Evolutionary conservation across 2,797 vertebrate species (phyloP), one percentile per base, ranked within the genome.

Genomic region (Mallotus villosus): DNA sequence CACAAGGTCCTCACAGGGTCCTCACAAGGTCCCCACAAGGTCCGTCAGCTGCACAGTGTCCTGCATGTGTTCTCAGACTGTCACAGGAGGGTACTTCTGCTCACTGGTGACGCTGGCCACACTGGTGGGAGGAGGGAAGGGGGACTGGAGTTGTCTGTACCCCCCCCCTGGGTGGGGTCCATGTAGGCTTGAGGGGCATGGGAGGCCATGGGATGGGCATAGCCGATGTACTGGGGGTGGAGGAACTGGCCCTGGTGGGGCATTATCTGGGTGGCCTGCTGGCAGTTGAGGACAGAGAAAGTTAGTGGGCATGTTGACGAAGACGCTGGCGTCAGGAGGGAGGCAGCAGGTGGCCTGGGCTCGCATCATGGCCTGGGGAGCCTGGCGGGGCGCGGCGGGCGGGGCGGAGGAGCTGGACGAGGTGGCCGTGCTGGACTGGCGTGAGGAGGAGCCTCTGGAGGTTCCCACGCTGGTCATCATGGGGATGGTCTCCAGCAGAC

Each of bases 291-390:
- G 75, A 99, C 95, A 0, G 97, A 99, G 93, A 98, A 99, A 87
- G n/a, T 97, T 99, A 0, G 97, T 96, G 24, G 97, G 97, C 96
- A 99, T 97, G 92, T 97, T 97, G 84, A 98, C 95, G 0, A 98
- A 99, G 75, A 99, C 96, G 74, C 96, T 94, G 81, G 95, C 96
- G 16, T 98, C 97, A 0, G 95, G 95, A 24, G 97, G 89, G 53
- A 96, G 94, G 82, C 96, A 98, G 85, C 92, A 94, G 85, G 96
- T 96, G 83, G 96, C 97, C 90, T 99, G 97, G 0, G 97, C 94
- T 62, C 97, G 92, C 2, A 96, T 92, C 17, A 92, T 66, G 0
- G 85, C 85, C 25, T 78, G 78, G 0, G 90, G 86, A 0, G 1
- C 77, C 0, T 84, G 82, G 0, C 95, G 95, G 0, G 94, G 92